Percentiles rank a stretch among this genome's conserved stretches.
Conservation (phyloP, 2,113 vertebrate species). For the Callithrix jacchus region DNA sequence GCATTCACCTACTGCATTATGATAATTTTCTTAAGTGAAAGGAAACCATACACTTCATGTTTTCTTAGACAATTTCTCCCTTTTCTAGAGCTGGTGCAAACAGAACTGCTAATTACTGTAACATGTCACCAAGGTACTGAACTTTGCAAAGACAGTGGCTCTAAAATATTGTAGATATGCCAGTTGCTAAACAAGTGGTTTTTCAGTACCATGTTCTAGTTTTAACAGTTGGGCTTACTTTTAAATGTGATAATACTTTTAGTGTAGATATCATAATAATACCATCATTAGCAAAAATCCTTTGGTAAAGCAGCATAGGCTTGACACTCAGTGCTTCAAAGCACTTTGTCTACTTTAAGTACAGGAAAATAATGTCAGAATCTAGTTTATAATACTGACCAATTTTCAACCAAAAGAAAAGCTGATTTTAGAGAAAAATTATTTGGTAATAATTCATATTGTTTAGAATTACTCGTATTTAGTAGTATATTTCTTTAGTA, state of each 20-base stretch:
- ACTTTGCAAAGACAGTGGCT: not conserved
- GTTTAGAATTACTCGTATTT: not conserved
- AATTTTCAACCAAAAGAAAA: slow-evolving; percentile 2
- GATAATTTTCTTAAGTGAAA: not conserved
- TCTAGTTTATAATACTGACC: not conserved
- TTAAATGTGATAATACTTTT: not conserved
- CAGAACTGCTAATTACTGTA: not conserved
- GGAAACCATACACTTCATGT: not conserved
- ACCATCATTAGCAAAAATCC: not conserved
- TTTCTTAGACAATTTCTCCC: not conserved
- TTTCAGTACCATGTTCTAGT: not conserved
- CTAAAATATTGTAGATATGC: not conserved
- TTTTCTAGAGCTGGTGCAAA: not conserved
- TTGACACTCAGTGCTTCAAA: not conserved
- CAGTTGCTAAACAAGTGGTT: not conserved
- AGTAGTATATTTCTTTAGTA: not conserved
- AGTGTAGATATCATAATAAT: not conserved
- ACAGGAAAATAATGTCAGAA: not conserved
- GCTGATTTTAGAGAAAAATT: not conserved
- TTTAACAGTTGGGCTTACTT: not conserved
- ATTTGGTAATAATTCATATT: not conserved
- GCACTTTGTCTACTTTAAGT: not conserved
- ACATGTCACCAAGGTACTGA: not conserved
- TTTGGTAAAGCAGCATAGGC: not conserved
- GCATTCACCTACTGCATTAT: not conserved